A percentile compares a stretch with the other conserved stretches of the same genome.
Conservation (phyloP, 2,888 invertebrate species). For the Sinodicranocentrus sp. region DNA sequence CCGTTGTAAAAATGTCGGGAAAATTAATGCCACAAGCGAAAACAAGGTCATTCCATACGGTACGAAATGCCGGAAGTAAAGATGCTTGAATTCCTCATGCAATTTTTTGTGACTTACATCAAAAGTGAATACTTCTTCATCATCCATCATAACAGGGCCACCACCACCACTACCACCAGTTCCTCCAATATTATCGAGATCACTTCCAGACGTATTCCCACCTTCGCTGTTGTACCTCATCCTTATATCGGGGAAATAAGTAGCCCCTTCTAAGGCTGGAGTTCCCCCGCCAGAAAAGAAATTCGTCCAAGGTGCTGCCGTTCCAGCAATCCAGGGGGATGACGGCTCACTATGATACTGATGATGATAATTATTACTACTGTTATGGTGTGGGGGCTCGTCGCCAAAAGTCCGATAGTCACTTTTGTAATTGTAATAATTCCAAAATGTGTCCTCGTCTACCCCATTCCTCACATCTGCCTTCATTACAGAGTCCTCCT, state of each 20-base stretch:
- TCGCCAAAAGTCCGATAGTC: conserved; percentile 50
- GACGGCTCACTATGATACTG: conserved; percentile 56
- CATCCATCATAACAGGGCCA: conserved; percentile 53
- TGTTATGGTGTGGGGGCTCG: not conserved
- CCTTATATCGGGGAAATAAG: conserved; percentile 29
- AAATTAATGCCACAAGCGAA: no score
- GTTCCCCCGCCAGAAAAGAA: conserved; percentile 19
- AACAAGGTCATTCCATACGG: no score
- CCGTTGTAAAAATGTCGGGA: no score
- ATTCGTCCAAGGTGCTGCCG: conserved; percentile 12
- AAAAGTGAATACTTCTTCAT: conserved; percentile 72
- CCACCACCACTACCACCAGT: conserved; percentile 18
- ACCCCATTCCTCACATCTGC: not conserved
- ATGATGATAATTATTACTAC: conserved; percentile 4
- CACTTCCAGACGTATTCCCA: conserved; percentile 36
- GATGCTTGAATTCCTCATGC: no score
- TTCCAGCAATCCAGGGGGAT: conserved; percentile 22
- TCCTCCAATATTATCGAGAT: conserved; percentile 38
- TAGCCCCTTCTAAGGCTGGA: conserved; percentile 7
- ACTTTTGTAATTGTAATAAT: conserved; percentile 59
- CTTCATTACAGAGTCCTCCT: not conserved
- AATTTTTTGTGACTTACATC: conserved; percentile 63
- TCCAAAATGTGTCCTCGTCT: conserved; percentile 49
- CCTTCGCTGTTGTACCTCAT: conserved; percentile 63
- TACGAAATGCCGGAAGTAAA: no score